Base-by-base conservation (phyloP, 1,140 invertebrate genomes). In the Lithobius niger region DNA sequence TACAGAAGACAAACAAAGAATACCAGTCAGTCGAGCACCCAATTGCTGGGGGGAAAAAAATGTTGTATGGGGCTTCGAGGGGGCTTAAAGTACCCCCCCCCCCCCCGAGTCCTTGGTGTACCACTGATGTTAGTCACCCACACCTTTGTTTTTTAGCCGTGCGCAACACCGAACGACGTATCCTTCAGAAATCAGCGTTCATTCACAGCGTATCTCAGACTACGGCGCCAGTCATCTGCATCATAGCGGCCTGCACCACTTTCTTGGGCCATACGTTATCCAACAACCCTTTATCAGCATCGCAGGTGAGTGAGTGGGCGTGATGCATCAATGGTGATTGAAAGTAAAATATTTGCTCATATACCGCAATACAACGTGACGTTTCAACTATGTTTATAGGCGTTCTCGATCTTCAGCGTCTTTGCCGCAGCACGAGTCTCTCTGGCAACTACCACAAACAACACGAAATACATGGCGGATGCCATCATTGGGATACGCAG, bases 361-460 rank as follows among this genome's bases (percentile, higher is more conserved):
- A 36, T 10, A 36, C 6, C 6, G n/a, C 6, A 36, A 36, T 10
- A 36, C 31, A 36, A 10, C n/a, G 6, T 10, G n/a, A 10, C n/a
- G 6, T 36, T 36, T 36, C 31, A 36, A 36, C n/a, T 10, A 47
- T 15, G 4, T 54, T 54, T 53, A 4, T 48, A 54, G 53, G 53
- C 40, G 13, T 54, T 54, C 26, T 48, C 40, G 4, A 3, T 54
- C 3, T 48, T 54, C 3, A 13, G 16, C 47, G 40, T 27, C 22
- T 54, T 27, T 54, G 42, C 15, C 3, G 40, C 53, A 45, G 6
- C 27, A 3, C 40, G 6, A 3, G 21, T 47, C 3, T 4, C 53
- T 6, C 21, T 54, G 3, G 27, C 45, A 10, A 50, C 53, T 6
- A 10, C 27, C 6, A 45, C 43, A 54, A 54, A 48, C n/a, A 27